Base-by-base conservation (phyloP, 2,888 invertebrate species). In the Bedellia somnulentella region DNA sequence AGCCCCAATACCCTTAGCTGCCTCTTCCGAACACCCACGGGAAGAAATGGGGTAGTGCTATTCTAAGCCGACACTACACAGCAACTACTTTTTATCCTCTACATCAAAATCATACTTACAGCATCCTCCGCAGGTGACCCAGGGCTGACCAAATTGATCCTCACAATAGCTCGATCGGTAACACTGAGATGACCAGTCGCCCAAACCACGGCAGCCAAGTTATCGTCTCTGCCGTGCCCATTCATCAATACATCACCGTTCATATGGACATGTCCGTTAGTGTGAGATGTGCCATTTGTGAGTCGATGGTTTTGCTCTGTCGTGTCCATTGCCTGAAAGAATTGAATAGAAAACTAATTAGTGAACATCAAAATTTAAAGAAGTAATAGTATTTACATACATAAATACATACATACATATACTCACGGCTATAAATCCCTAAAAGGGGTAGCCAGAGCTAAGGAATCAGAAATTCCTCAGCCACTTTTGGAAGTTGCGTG, bases 81-180 rank as follows among this genome's bases (percentile, higher is more conserved):
- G 18, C 5, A 18, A 6, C 5, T 18, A 18, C 5, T 6, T 9
- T 18, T 6, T 18, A 6, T 6, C 18, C 9, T 18, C 18, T 6
- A 18, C 5, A 18, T 18, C 9, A 18, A 6, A n/a, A n/a, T 5
- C 18, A 18, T 18, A 18, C 81, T 78, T 63, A 92, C 92, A 29
- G 89, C 89, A 41, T 78, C 57, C 47, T 87, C 85, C n/a, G 93
- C 91, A 8, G 93, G 93, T 1, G 93, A 93, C 15, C 84, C 85
- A 27, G 80, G 63, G 27, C 82, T 82, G 4, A 94, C 88, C 31
- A 82, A 57, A 36, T 85, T 86, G 1, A 94, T 81, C 43, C 78
- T 76, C 0, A 86, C 85, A 63, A 94, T 86, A 27, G 48, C 35
- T 28, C 45, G 37, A 30, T 60, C 58, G 27, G 48, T 36, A 9